A percentile compares a stretch with the other conserved stretches of the same genome.
phyloP scores from a whole-genome alignment of 2,797 vertebrate genomes.

The Oophaga sylvatica region DNA sequence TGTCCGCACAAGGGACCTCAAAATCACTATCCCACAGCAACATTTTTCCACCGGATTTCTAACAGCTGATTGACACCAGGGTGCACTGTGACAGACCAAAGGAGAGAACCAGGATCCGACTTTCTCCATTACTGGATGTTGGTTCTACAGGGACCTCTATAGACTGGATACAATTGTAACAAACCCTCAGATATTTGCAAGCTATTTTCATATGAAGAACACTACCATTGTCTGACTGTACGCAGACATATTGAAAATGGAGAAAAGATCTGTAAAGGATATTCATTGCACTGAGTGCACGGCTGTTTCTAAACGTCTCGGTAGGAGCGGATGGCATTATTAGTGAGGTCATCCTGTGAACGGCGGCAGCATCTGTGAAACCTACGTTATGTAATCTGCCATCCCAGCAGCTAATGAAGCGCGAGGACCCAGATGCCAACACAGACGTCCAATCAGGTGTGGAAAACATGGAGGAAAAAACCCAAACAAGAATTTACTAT shows the following conservation, averaged over 20 bases:
- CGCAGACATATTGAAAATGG: background rate
- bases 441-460: slow-evolving; percentile 55
- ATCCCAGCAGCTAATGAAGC: slow-evolving; percentile 47
- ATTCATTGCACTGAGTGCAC: background rate
- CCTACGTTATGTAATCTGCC: slow-evolving; percentile 38
- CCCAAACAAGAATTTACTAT: background rate
- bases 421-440: slow-evolving; percentile 55
- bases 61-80: background rate
- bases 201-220: too few relatives aligned
- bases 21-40: background rate
- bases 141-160: too few relatives aligned
- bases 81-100: background rate
- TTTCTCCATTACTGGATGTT: too few relatives aligned
- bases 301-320: background rate
- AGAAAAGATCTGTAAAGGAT: too few relatives aligned
- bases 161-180: too few relatives aligned
- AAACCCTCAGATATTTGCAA: too few relatives aligned
- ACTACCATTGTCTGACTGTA: background rate
- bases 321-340: slow-evolving; percentile 3
- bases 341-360: background rate
- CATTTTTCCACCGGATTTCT: background rate
- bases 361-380: slow-evolving; percentile 29
- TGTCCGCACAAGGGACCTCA: background rate
- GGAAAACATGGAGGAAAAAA: background rate
- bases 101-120: too few relatives aligned